Evolutionary conservation across 2,797 vertebrate species (phyloP).

Genomic region (Strix occidentalis): DNA sequence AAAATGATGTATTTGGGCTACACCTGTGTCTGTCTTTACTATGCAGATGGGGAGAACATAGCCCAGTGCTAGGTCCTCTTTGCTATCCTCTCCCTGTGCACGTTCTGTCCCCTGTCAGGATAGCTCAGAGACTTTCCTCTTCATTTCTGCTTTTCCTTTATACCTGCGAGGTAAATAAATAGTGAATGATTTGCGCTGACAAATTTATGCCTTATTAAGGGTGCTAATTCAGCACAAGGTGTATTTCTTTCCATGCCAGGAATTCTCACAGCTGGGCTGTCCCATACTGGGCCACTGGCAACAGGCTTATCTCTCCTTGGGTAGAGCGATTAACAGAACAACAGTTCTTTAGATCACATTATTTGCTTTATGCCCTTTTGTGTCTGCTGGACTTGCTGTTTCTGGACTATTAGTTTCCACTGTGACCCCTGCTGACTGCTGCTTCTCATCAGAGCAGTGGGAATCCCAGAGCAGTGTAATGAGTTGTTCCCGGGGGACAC

Average conservation of each 20-base stretch:
- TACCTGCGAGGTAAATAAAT: background rate
- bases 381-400: constrained; percentile 8
- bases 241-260: background rate
- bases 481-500: constrained; percentile 46
- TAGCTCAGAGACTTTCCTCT: background rate
- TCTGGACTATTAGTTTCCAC: constrained; percentile 43
- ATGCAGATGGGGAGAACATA: background rate
- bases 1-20: background rate
- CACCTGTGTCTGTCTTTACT: background rate
- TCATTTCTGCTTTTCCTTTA: background rate
- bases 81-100: background rate
- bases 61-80: background rate
- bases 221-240: background rate
- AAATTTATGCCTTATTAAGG: background rate
- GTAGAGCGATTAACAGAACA: background rate
- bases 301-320: background rate
- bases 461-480: constrained; percentile 6
- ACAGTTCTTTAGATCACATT: constrained; percentile 28
- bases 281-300: background rate
- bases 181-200: background rate
- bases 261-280: background rate
- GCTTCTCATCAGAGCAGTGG: constrained; percentile 18
- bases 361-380: constrained; percentile 26
- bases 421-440: constrained; percentile 32
- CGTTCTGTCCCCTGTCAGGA: background rate